Evolutionary conservation across 2,113 vertebrate genomes (phyloP).

Genomic region (Platysteira castanea): DNA sequence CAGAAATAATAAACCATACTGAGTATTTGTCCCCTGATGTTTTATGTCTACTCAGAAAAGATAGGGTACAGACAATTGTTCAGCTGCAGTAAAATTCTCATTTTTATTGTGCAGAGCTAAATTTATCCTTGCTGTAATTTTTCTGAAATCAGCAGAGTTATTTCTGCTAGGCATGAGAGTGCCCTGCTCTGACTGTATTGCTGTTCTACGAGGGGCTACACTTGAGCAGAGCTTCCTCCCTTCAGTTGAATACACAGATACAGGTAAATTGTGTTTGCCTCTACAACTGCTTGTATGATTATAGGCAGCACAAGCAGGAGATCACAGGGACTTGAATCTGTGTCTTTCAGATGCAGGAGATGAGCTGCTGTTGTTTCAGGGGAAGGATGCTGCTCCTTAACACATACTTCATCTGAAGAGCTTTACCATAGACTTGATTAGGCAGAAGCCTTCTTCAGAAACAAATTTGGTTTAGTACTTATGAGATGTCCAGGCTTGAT

Average conservation of each 20-base stretch:
- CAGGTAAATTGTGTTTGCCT: not conserved
- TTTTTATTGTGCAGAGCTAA: conserved; percentile 9
- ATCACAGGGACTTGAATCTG: not conserved
- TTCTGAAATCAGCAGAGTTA: not conserved
- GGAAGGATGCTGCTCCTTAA: not conserved
- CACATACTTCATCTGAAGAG: not conserved
- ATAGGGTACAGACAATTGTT: not conserved
- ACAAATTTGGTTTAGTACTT: not conserved
- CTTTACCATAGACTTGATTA: not conserved
- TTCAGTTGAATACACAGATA: not conserved
- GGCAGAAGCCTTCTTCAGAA: not conserved
- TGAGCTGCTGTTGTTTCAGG: not conserved
- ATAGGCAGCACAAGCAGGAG: not conserved
- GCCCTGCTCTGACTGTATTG: not conserved
- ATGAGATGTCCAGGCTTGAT: not conserved
- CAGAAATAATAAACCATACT: not conserved
- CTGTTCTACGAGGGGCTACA: not conserved
- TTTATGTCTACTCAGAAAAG: not conserved
- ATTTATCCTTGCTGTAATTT: not conserved
- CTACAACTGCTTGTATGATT: not conserved
- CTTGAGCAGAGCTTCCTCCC: not conserved
- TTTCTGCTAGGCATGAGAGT: not conserved
- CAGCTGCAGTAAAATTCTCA: not conserved
- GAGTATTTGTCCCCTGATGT: not conserved
- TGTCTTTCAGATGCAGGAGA: not conserved